phyloP scores from a whole-genome alignment of 1,140 invertebrate species.

The Solenopsis invicta region DNA sequence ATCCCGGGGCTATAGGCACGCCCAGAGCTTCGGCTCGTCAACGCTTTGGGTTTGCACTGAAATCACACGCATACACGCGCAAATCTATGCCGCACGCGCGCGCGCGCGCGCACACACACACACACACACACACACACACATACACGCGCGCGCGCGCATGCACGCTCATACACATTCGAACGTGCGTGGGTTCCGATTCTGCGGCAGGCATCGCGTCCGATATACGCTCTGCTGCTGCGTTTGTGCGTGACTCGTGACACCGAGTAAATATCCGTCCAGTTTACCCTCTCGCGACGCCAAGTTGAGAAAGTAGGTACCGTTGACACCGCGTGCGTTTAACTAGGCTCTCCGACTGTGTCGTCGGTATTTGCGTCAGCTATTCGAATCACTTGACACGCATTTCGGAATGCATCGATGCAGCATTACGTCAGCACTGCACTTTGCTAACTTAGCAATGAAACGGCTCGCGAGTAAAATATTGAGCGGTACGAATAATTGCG shows the following conservation, averaged over 20 bases:
- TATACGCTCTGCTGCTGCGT: neutral
- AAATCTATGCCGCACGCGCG: neutral
- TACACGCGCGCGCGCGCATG: too few species aligned
- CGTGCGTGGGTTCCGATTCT: neutral
- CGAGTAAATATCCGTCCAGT: conserved; percentile 44
- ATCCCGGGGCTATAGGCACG: conserved; percentile 17
- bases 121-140: too few species aligned
- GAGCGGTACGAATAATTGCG: too few species aligned
- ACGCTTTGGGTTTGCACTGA: conserved; percentile 56
- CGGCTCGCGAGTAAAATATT: too few species aligned
- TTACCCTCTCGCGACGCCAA: neutral
- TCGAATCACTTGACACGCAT: neutral
- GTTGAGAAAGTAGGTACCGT: conserved; percentile 39
- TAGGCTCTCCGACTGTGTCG: neutral
- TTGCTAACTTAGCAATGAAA: neutral
- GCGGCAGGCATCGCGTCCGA: conserved; percentile 28
- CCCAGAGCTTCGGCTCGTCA: conserved; percentile 25
- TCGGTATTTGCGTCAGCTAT: conserved; percentile 4
- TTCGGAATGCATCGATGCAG: neutral
- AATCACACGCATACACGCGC: conserved; percentile 8
- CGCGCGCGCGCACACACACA: too few species aligned
- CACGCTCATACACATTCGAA: neutral
- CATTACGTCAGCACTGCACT: neutral
- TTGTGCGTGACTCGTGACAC: conserved; percentile 48
- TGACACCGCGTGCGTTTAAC: neutral